These are phyloP conservation scores for Trichonephila clavata DNA, from an alignment of 1,140 invertebrate species.

Conservation along the genomic window DNA sequence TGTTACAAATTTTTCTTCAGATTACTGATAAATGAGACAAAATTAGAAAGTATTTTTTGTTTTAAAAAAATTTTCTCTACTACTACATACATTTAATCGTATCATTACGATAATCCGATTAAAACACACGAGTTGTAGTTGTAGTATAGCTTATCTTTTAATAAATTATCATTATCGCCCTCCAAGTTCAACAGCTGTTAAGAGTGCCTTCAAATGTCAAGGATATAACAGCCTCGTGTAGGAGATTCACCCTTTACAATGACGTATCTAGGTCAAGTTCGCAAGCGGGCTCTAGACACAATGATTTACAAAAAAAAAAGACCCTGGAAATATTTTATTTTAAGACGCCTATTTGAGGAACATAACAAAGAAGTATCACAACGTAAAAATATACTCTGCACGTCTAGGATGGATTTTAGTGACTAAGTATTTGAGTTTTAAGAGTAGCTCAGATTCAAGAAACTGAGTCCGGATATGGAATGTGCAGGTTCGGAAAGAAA, in stretches of 20 bases:
- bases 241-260: neutral
- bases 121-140: neutral
- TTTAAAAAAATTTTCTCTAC: neutral
- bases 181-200: neutral
- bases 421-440: no score
- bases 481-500: no score
- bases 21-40: neutral
- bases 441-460: no score
- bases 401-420: no score
- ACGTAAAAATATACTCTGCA: no score
- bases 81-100: neutral
- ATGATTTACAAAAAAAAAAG: neutral
- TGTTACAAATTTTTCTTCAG: neutral
- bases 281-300: neutral
- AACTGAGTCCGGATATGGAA: no score
- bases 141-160: neutral
- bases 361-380: no score
- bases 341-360: no score
- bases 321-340: no score
- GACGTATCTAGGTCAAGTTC: conserved; percentile 27
- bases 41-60: neutral
- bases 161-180: neutral
- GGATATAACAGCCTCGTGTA: neutral
- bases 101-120: neutral
- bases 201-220: neutral